Conservation (phyloP, 2,888 invertebrate species). For the Thereva unica region DNA sequence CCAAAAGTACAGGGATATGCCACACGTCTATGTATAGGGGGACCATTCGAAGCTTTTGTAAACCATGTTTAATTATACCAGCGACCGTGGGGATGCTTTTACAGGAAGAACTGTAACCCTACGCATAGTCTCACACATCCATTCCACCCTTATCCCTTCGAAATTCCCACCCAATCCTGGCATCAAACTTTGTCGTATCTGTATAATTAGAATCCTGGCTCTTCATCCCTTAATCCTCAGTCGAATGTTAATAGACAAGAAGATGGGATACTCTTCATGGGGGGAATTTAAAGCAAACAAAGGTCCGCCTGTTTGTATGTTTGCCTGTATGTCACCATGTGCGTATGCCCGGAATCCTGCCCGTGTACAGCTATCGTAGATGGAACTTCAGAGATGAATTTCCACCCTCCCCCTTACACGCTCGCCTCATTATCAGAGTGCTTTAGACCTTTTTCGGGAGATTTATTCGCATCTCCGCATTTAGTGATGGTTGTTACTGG, state of each 20-base stretch:
- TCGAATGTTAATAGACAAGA: conserved; percentile 30
- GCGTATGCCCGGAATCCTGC: not conserved
- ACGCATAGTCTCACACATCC: conserved; percentile 18
- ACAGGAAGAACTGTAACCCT: conserved; percentile 5
- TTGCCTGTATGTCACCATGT: conserved; percentile 4
- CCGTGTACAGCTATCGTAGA: not conserved
- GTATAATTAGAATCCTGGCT: conserved; percentile 27
- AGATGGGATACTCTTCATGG: conserved; percentile 30
- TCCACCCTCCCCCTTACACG: conserved; percentile 4
- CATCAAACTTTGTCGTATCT: conserved; percentile 20
- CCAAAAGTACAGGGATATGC: not conserved
- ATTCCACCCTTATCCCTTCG: conserved; percentile 13
- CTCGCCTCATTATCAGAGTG: conserved; percentile 35
- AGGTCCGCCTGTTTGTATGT: conserved; percentile 11
- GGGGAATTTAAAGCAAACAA: conserved; percentile 30
- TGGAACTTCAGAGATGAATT: conserved; percentile 25
- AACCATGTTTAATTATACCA: conserved; percentile 32
- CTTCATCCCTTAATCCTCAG: conserved; percentile 37
- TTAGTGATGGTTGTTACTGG: conserved; percentile 30
- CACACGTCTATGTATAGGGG: conserved; percentile 6
- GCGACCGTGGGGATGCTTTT: conserved; percentile 12
- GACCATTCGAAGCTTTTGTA: conserved; percentile 31
- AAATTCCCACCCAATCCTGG: conserved; percentile 22
- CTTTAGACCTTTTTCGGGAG: conserved; percentile 31
- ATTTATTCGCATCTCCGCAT: conserved; percentile 34